Evolutionary conservation across 1,140 invertebrate species (phyloP).

Genomic region (Cherax destructor): DNA sequence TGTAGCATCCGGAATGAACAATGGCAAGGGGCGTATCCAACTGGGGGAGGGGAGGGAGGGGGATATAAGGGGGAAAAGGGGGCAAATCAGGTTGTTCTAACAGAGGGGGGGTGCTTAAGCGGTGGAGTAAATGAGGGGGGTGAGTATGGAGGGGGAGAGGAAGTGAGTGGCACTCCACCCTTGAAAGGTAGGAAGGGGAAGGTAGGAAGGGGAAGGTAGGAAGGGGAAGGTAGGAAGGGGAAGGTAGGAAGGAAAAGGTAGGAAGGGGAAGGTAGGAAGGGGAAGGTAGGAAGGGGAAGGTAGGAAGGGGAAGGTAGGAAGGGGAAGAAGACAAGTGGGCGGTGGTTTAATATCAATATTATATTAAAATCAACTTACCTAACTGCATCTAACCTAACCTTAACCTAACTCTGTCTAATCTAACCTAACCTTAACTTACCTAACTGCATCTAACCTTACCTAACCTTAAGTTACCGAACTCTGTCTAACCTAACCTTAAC

Average conservation of each 20-base stretch:
- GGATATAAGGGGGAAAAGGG: neutral
- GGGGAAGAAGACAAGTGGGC: too few species aligned
- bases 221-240: neutral
- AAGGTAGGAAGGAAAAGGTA: neutral
- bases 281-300: neutral
- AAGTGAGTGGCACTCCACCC: constrained; percentile 28
- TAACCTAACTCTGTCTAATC: too few species aligned
- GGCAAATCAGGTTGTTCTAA: neutral
- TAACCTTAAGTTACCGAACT: too few species aligned
- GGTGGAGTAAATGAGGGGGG: neutral
- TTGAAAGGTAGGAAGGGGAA: neutral
- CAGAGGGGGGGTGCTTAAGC: neutral
- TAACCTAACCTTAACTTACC: too few species aligned
- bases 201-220: neutral
- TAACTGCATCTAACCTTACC: too few species aligned
- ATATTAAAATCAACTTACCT: too few species aligned
- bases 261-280: neutral
- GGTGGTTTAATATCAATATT: too few species aligned
- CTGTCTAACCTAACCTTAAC: too few species aligned
- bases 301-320: neutral
- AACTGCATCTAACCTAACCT: too few species aligned
- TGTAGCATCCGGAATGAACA: constrained; percentile 4
- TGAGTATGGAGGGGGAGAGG: constrained; percentile 7
- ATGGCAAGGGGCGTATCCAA: neutral
- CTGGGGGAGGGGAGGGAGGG: neutral